Evolutionary conservation across 2,113 vertebrate genomes (phyloP), one percentile per base, ranked within the genome.

Genomic region (Actenoides hombroni): DNA sequence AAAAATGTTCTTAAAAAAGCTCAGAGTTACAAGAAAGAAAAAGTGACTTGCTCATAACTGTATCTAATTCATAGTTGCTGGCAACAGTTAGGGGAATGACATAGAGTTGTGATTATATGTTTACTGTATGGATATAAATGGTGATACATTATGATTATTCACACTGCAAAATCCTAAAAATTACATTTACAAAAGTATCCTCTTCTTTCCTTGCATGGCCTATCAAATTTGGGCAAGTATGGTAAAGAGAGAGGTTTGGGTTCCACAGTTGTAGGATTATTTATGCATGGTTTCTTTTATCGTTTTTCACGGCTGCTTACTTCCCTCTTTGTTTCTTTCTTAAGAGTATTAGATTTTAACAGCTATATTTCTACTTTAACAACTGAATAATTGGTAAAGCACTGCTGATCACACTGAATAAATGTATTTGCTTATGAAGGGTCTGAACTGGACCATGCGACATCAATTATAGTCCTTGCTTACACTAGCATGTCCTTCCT

Each of bases 1-100:
- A 89, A 86, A 94, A 95, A 96, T 95, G 64, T 77, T 83, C 59
- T 77, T 65, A 6, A 57, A 54, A 65, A 69, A 68, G 29, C 63
- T 81, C 21, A 26, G 69, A 94, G 61, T 49, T 54, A 16, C 19
- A 69, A 85, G 53, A n/a, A 69, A 85, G 46, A 71, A 63, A n/a
- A 79, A 21, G 44, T 56, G 76, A 5, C 44, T 84, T 86, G 25
- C 82, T 92, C 10, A 4, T 61, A 76, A 33, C 33, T 28, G 2
- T 37, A 29, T 40, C 35, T 85, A n/a, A 63, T 51, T 77, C 42
- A 64, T 35, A 75, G 39, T 56, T 81, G n/a, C 26, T 69, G 57
- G 44, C 1, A 5, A 53, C 21, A 64, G 31, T 54, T 35, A 75
- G 25, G 37, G 25, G 6, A 65, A 64, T 3, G 8, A 76, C 16